Evolutionary conservation across 2,797 vertebrate species (phyloP).

Genomic region (Clarias platycephalus): DNA sequence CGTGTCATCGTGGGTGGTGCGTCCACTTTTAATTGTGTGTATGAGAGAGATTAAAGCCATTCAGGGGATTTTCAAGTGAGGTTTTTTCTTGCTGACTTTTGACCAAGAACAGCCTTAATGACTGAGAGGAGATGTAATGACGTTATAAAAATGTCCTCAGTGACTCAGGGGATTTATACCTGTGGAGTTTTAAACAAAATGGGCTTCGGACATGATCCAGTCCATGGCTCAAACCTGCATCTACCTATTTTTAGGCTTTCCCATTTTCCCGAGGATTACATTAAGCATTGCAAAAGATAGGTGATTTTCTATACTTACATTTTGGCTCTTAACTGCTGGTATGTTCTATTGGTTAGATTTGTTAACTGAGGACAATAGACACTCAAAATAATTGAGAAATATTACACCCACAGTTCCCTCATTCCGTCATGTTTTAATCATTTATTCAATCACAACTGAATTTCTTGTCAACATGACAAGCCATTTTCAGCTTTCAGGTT

Average conservation of each 20-base stretch:
- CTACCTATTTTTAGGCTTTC: not conserved
- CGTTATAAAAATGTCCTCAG: slow-evolving; percentile 35
- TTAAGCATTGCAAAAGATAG: slow-evolving; percentile 25
- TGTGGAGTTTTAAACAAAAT: slow-evolving; percentile 46
- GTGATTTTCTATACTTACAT: slow-evolving; percentile 13
- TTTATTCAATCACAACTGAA: slow-evolving; percentile 15
- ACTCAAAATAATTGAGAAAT: not conserved
- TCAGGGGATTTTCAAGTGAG: slow-evolving; percentile 17
- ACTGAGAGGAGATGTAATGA: slow-evolving; percentile 3
- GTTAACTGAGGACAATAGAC: not conserved
- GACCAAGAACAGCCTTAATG: slow-evolving; percentile 34
- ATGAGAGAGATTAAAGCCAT: not conserved
- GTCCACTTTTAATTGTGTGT: slow-evolving; percentile 12
- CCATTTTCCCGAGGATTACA: slow-evolving; percentile 41
- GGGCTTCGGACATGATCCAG: slow-evolving; percentile 25
- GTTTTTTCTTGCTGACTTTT: slow-evolving; percentile 32
- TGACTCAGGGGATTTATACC: slow-evolving; percentile 43
- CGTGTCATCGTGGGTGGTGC: slow-evolving; percentile 2
- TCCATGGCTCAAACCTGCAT: slow-evolving; percentile 7
- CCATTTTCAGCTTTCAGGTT: slow-evolving; percentile 61
- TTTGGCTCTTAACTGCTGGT: not conserved
- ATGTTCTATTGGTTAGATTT: slow-evolving; percentile 9
- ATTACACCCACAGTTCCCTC: not conserved
- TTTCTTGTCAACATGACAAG: slow-evolving; percentile 40
- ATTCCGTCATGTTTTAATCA: not conserved